Evolutionary conservation across 1,140 invertebrate genomes (phyloP), one percentile per base, ranked within the genome.

Genomic region (Nephila pilipes): DNA sequence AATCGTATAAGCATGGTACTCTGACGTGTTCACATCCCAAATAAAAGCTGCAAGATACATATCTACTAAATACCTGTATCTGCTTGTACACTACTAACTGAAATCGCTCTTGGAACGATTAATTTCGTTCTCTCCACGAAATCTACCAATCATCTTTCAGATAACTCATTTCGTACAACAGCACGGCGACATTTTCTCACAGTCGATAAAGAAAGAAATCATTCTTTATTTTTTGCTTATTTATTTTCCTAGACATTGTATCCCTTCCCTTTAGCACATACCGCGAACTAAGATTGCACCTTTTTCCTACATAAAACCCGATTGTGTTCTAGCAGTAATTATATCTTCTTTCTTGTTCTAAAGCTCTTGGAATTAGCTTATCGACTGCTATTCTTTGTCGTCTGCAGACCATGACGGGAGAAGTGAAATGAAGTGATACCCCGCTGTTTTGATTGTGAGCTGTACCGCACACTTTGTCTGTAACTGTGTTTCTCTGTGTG

Each of bases 261-360:
- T 55, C 80, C 38, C 29, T 81, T 81, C 80, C 12, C 25, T 81
- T 81, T 81, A 54, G 20, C 46, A 20, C 80, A 54, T 55, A 55
- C 36, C n/a, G 38, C 80, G 20, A 81, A 46, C 46, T 18, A 22
- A 12, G 80, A 81, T 81, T 81, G 80, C 80, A 81, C 80, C 80
- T 81, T 81, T 54, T 55, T 55, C 46, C 20, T 38, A 18, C 18
- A 6, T 38, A 38, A 55, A 22, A 55, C 25, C 6, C 83, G 20
- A 87, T 87, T 87, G 85, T 87, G 60, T 87, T 46, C 22, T 36
- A 29, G 81, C 54, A 18, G 88, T 90, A 90, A 90, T 90, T 90
- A 90, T 79, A 79, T 57, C 38, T 80, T 65, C 65, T 80, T 90
- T 58, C 69, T 65, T 87, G 85, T 65, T 65, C 18, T 54, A 57